These are phyloP conservation scores for Brachylomia viminalis DNA, from an alignment of 2,888 invertebrate species.

Conservation along the genomic window DNA sequence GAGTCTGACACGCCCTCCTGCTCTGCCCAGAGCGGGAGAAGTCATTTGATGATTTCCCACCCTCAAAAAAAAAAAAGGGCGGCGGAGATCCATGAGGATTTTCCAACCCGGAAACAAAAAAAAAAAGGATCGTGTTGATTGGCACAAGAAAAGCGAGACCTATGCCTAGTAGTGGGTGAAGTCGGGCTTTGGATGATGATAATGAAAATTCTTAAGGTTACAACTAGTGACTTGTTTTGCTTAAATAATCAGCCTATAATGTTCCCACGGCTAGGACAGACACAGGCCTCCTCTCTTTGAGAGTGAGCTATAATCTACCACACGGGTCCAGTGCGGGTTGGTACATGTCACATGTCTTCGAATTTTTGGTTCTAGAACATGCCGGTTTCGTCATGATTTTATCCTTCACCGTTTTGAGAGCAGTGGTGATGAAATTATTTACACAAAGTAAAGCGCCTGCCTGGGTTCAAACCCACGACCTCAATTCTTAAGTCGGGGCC, in stretches of 20 bases:
- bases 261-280: not conserved
- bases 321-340: not conserved
- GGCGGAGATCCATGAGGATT: no score
- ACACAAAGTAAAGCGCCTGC: not conserved
- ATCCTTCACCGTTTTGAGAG: not conserved
- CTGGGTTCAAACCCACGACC: not conserved
- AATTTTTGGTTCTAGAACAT: not conserved
- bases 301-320: not conserved
- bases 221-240: not conserved
- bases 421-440: not conserved
- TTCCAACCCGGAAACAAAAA: no score
- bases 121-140: no score
- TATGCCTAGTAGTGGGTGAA: no score
- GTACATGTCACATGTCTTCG: not conserved
- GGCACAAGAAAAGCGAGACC: no score
- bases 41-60: no score
- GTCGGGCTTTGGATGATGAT: no score
- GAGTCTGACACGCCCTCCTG: no score
- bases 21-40: no score
- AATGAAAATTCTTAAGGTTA: not conserved
- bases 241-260: not conserved
- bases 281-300: not conserved
- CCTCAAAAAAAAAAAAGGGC: no score
- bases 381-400: not conserved
- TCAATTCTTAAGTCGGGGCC: not conserved